Conservation (phyloP, 1,140 invertebrate genomes). For the Mya arenaria region DNA sequence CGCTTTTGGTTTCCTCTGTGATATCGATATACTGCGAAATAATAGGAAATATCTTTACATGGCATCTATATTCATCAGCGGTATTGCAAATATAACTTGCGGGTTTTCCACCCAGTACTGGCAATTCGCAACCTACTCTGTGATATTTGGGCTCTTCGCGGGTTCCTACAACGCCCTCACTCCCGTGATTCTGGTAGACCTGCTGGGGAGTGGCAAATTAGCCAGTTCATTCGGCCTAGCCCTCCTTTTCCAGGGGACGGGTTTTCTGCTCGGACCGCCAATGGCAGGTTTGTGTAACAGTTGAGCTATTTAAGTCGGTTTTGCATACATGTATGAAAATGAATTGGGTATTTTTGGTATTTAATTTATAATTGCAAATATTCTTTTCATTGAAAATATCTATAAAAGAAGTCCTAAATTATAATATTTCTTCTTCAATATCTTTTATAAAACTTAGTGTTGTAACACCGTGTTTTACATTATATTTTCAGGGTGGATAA, state of each 20-base stretch:
- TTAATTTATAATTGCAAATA: too few relatives aligned
- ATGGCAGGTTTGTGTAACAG: slow-evolving; percentile 90
- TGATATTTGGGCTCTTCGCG: slow-evolving; percentile 68
- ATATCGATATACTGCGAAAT: slow-evolving; percentile 63
- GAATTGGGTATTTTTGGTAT: too few relatives aligned
- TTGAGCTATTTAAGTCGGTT: too few relatives aligned
- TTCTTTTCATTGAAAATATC: too few relatives aligned
- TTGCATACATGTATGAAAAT: too few relatives aligned
- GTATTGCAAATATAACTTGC: slow-evolving; percentile 13
- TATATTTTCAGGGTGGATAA: not conserved
- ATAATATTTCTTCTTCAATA: too few relatives aligned
- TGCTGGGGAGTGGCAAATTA: slow-evolving; percentile 93
- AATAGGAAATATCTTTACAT: slow-evolving; percentile 55
- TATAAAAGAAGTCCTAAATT: too few relatives aligned
- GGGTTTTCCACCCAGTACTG: slow-evolving; percentile 18
- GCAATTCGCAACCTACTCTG: slow-evolving; percentile 42
- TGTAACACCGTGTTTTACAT: too few relatives aligned
- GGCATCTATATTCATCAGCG: slow-evolving; percentile 18
- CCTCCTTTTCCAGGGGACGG: slow-evolving; percentile 95
- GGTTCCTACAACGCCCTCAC: slow-evolving; percentile 89
- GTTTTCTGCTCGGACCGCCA: slow-evolving; percentile 91
- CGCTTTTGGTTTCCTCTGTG: slow-evolving; percentile 82
- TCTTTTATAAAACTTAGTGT: too few relatives aligned
- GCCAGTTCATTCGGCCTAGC: slow-evolving; percentile 96
- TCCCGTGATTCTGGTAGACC: slow-evolving; percentile 94